Conservation (phyloP, 2,888 invertebrate genomes). For the Dryomyza anilis region DNA sequence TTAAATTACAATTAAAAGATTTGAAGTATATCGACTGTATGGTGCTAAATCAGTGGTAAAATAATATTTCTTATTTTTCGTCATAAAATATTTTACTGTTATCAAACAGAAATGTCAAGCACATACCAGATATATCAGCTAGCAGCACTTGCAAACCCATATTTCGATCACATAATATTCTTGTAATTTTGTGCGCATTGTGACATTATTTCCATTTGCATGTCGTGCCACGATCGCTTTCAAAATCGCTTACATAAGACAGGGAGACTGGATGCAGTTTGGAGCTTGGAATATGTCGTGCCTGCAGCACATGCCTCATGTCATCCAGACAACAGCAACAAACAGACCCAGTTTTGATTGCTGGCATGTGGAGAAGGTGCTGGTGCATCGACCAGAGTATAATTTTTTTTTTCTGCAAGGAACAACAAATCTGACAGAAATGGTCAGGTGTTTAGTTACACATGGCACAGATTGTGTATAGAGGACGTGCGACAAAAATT, state of each 20-base stretch:
- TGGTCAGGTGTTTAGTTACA: conserved; percentile 23
- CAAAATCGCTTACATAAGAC: conserved; percentile 1
- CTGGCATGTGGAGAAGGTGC: conserved; percentile 18
- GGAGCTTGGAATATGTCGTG: conserved; percentile 16
- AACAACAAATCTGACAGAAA: not conserved
- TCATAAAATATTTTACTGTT: too few species aligned
- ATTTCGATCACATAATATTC: conserved; percentile 20
- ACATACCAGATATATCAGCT: too few species aligned
- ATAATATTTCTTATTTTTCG: too few species aligned
- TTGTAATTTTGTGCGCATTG: conserved; percentile 3
- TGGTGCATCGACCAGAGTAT: not conserved
- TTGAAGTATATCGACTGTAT: too few species aligned
- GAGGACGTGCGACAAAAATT: not conserved
- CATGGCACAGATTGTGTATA: not conserved
- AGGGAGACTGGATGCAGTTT: too few species aligned
- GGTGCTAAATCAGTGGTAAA: too few species aligned
- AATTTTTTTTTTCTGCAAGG: too few species aligned
- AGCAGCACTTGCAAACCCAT: conserved; percentile 6
- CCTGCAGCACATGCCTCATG: conserved; percentile 26
- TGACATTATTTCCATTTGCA: not conserved
- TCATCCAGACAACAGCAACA: not conserved
- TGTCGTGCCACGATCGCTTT: conserved; percentile 11
- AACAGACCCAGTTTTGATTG: conserved; percentile 33
- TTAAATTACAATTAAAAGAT: too few species aligned
- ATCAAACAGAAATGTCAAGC: too few species aligned